Evolutionary conservation across 2,888 invertebrate genomes (phyloP).

Genomic region (Diarsia rubi): DNA sequence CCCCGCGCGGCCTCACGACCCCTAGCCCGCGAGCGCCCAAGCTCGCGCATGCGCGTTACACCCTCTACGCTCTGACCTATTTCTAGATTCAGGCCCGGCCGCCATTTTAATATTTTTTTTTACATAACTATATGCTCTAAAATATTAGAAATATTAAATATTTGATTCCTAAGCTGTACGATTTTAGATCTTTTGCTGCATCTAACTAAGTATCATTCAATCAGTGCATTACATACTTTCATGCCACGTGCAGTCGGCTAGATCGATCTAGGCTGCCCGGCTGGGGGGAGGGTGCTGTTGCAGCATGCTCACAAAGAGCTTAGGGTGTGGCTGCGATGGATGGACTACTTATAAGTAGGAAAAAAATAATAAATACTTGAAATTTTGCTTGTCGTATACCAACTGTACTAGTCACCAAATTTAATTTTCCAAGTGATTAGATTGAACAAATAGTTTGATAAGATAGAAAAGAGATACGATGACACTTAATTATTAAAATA

Average conservation of each 20-base stretch:
- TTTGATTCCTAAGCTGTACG: neutral
- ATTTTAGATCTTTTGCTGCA: neutral
- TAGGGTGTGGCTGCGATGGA: constrained; percentile 20
- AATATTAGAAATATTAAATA: neutral
- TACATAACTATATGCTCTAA: neutral
- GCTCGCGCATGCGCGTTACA: constrained; percentile 74
- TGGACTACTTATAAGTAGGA: neutral
- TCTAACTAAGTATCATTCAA: constrained; percentile 4
- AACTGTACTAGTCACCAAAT: neutral
- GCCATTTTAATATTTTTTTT: constrained; percentile 40
- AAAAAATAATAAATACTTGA: neutral
- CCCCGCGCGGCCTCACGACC: constrained; percentile 29
- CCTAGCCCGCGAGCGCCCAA: constrained; percentile 8
- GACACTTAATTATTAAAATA: neutral
- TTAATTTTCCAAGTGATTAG: neutral
- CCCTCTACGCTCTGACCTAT: constrained; percentile 74
- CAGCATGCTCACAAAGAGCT: constrained; percentile 29
- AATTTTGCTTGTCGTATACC: neutral
- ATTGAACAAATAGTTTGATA: neutral
- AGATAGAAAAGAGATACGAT: neutral
- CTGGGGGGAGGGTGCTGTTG: constrained; percentile 15
- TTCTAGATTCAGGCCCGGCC: constrained; percentile 71
- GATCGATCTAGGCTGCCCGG: constrained; percentile 54
- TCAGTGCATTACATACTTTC: constrained; percentile 33
- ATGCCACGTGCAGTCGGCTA: constrained; percentile 37